Evolutionary conservation across 2,888 invertebrate species (phyloP).

Genomic region (Clepsis dumicolana): DNA sequence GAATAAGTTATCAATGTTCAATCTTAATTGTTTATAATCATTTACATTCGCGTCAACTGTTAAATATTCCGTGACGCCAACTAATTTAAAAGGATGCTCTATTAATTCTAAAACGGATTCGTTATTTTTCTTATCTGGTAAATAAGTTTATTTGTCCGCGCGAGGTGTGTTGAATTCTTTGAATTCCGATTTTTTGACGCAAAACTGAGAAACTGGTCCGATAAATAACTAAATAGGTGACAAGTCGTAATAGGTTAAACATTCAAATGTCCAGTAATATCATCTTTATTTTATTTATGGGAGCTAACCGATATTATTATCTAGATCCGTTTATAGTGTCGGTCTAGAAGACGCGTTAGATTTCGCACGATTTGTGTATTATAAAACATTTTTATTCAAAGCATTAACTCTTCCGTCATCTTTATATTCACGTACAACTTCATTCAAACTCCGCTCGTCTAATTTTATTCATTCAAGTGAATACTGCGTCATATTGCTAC

Average conservation of each 20-base stretch:
- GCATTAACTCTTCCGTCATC: background rate
- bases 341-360: background rate
- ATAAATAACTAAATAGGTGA: conserved; percentile 44
- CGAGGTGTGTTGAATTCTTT: conserved; percentile 51
- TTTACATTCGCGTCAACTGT: conserved; percentile 48
- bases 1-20: conserved; percentile 15
- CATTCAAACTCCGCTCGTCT: conserved; percentile 1
- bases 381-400: background rate
- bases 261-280: conserved; percentile 17
- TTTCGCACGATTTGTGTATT: background rate
- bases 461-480: conserved; percentile 11
- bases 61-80: conserved; percentile 65
- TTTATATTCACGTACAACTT: background rate
- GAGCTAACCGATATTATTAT: background rate
- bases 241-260: conserved; percentile 21
- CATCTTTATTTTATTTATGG: conserved; percentile 22
- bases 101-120: conserved; percentile 55
- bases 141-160: conserved; percentile 45
- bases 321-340: conserved; percentile 9
- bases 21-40: conserved; percentile 32
- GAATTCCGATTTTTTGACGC: conserved; percentile 58
- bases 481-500: conserved; percentile 25
- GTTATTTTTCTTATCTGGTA: conserved; percentile 48
- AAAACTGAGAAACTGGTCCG: conserved; percentile 48
- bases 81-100: conserved; percentile 48